phyloP scores from a whole-genome alignment of 2,797 vertebrate genomes.

The Phalanger gymnotis region DNA sequence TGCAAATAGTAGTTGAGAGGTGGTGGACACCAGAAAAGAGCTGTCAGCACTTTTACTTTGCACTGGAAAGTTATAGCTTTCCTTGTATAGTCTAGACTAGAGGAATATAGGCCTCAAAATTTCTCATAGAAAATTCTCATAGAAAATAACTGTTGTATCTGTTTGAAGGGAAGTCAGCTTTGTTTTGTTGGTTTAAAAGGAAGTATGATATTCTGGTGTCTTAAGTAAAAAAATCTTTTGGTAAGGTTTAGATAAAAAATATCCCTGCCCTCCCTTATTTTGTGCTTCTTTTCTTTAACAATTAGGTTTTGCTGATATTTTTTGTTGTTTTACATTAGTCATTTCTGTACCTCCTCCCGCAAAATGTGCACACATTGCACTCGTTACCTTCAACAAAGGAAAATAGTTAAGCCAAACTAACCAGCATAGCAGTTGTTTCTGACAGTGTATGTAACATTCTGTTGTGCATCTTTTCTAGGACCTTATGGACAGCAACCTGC shows the following conservation, averaged over 20 bases:
- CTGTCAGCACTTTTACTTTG: neutral
- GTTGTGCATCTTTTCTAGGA: constrained; percentile 80
- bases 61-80: neutral
- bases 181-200: neutral
- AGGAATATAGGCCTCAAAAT: neutral
- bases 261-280: neutral
- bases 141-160: neutral
- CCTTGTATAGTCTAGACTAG: neutral
- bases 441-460: neutral
- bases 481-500: constrained; percentile 88
- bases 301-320: neutral
- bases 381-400: neutral
- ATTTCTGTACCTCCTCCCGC: neutral
- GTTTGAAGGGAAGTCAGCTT: neutral
- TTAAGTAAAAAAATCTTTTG: neutral
- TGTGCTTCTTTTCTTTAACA: neutral
- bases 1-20: neutral
- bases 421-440: neutral
- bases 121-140: neutral
- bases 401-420: neutral
- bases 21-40: neutral
- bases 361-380: neutral
- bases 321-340: neutral
- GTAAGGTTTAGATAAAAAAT: neutral
- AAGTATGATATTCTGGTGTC: neutral